phyloP scores from a whole-genome alignment of 2,113 vertebrate genomes.

The Albula glossodonta region DNA sequence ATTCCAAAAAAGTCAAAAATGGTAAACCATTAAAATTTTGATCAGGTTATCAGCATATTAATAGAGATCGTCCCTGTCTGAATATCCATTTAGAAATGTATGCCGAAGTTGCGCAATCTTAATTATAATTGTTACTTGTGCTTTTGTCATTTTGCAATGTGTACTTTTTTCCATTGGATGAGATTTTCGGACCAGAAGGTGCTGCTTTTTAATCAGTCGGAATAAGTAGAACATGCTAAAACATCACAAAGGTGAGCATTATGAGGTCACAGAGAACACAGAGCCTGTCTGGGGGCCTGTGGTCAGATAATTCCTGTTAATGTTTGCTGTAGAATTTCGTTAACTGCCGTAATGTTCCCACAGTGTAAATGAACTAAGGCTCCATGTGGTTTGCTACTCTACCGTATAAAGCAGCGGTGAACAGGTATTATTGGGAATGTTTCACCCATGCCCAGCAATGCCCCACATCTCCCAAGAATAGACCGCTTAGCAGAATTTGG shows the following conservation, averaged over 20 bases:
- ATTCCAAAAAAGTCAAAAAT: constrained; percentile 15
- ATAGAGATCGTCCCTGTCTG: constrained; percentile 16
- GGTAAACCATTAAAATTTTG: constrained; percentile 19
- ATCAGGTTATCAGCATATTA: constrained; percentile 16
- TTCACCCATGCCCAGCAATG: background rate
- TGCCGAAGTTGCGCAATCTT: constrained; percentile 11
- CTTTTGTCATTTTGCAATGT: constrained; percentile 34
- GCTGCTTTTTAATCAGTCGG: constrained; percentile 59
- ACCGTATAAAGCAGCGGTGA: background rate
- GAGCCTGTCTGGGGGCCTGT: background rate
- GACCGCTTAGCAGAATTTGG: background rate
- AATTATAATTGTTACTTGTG: constrained; percentile 29
- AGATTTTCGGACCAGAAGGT: constrained; percentile 52
- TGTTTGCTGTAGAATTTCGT: background rate
- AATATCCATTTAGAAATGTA: background rate
- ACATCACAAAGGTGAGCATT: constrained; percentile 9
- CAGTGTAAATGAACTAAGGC: background rate
- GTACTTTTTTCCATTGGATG: constrained; percentile 47
- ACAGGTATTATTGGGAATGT: background rate
- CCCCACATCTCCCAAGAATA: background rate
- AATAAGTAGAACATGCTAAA: constrained; percentile 39
- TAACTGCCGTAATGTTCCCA: background rate
- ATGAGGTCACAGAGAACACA: background rate
- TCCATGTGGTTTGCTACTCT: background rate
- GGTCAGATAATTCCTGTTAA: background rate